phyloP scores from a whole-genome alignment of 2,113 vertebrate species.

The Planiliza haematocheilus region DNA sequence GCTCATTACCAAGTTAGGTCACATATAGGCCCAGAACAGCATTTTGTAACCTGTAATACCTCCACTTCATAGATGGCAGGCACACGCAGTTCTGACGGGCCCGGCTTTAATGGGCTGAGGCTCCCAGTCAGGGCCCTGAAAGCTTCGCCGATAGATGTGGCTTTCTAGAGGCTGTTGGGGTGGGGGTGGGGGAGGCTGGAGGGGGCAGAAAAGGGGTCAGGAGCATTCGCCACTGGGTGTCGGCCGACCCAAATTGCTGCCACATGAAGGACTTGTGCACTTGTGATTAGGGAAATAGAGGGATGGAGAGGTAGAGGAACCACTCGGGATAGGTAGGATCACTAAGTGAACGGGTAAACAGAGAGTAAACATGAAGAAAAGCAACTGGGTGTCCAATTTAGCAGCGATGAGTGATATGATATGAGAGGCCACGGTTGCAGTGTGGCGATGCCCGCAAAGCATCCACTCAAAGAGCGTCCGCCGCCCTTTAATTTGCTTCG shows the following conservation, averaged over 20 bases:
- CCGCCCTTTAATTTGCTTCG: constrained; percentile 78
- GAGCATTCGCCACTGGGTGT: constrained; percentile 71
- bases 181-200: constrained; percentile 38
- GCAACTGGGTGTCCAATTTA: constrained; percentile 30
- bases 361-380: constrained; percentile 30
- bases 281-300: constrained; percentile 55
- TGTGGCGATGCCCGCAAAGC: constrained; percentile 56
- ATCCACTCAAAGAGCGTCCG: constrained; percentile 57
- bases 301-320: constrained; percentile 33
- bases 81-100: constrained; percentile 33
- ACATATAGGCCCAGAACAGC: constrained; percentile 18
- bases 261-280: constrained; percentile 68
- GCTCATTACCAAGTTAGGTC: constrained; percentile 46
- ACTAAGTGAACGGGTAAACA: constrained; percentile 30
- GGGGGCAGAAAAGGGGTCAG: constrained; percentile 71
- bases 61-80: constrained; percentile 12
- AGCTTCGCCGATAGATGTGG: constrained; percentile 78
- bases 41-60: constrained; percentile 35
- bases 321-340: constrained; percentile 27
- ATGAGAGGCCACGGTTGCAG: constrained; percentile 55
- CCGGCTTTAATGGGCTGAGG: constrained; percentile 67
- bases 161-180: constrained; percentile 70
- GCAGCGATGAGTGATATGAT: constrained; percentile 47
- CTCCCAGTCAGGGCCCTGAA: constrained; percentile 57
- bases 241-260: constrained; percentile 68